phyloP scores from a whole-genome alignment of 2,113 vertebrate genomes.

The Platysteira castanea region DNA sequence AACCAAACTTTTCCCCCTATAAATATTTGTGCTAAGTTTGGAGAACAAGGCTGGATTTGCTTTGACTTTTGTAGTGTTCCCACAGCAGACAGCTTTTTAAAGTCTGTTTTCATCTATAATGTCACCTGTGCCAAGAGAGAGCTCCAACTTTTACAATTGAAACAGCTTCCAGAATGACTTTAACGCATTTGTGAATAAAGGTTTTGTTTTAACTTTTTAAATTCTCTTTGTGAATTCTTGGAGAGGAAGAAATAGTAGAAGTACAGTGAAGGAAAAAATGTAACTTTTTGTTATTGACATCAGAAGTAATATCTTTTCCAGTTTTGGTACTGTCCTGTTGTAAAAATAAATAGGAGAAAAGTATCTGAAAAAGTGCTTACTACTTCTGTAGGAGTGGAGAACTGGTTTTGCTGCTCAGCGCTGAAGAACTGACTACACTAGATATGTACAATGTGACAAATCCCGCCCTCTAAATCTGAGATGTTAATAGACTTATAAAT shows the following conservation, averaged over 20 bases:
- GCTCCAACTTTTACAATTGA: background rate
- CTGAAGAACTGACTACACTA: background rate
- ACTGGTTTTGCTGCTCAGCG: background rate
- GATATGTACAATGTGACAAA: background rate
- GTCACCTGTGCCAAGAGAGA: background rate
- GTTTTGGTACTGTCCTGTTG: background rate
- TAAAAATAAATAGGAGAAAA: background rate
- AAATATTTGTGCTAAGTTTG: background rate
- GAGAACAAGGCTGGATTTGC: background rate
- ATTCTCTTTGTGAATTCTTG: background rate
- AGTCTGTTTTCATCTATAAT: background rate
- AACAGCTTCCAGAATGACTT: background rate
- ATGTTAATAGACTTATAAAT: background rate
- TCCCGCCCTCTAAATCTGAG: background rate
- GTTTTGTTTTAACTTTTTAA: background rate
- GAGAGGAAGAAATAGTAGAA: background rate
- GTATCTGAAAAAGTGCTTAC: background rate
- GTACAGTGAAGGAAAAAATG: background rate
- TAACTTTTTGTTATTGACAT: background rate
- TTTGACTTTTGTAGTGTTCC: background rate
- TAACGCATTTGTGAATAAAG: background rate
- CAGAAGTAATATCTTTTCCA: background rate
- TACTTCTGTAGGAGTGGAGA: background rate
- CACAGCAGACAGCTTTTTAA: background rate
- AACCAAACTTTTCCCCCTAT: accelerated